These are phyloP conservation scores for Diarsia dahlii DNA, from an alignment of 2,888 invertebrate genomes.

Conservation along the genomic window DNA sequence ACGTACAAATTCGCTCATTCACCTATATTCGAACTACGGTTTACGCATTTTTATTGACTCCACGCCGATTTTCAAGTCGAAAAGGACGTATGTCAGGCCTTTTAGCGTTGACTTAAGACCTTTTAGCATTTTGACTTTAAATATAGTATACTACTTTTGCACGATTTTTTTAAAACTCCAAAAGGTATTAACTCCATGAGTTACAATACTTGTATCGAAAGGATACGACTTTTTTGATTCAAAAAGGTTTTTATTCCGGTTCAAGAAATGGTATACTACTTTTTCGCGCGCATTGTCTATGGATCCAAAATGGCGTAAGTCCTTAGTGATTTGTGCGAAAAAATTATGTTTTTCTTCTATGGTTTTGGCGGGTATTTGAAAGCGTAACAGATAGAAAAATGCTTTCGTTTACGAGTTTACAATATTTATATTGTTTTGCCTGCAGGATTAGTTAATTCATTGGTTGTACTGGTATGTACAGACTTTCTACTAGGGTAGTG, in stretches of 20 bases:
- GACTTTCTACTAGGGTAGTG: constrained; percentile 26
- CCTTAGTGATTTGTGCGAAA: constrained; percentile 2
- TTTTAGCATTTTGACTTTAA: constrained; percentile 64
- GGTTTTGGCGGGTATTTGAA: constrained; percentile 70
- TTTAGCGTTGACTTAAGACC: constrained; percentile 65
- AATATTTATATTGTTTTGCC: constrained; percentile 70
- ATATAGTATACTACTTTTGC: constrained; percentile 87
- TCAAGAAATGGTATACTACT: constrained; percentile 83
- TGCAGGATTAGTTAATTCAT: constrained; percentile 35
- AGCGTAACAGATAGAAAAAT: constrained; percentile 70
- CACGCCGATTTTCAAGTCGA: constrained; percentile 37
- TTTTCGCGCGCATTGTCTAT: constrained; percentile 57
- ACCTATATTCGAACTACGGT: constrained; percentile 60
- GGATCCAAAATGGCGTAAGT: constrained; percentile 70
- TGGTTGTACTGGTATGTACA: neutral
- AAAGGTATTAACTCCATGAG: constrained; percentile 71
- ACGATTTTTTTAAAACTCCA: constrained; percentile 38
- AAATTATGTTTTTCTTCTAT: constrained; percentile 48
- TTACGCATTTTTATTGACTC: constrained; percentile 54
- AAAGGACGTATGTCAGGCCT: constrained; percentile 53
- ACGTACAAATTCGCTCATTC: constrained; percentile 56
- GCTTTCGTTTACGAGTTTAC: constrained; percentile 74
- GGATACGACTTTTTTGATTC: constrained; percentile 73
- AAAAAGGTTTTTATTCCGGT: constrained; percentile 71
- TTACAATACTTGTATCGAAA: constrained; percentile 50